A percentile compares a stretch with the other conserved stretches of the same genome.
Conservation (phyloP, 2,888 invertebrate genomes). For the Trachelus tabidus region DNA sequence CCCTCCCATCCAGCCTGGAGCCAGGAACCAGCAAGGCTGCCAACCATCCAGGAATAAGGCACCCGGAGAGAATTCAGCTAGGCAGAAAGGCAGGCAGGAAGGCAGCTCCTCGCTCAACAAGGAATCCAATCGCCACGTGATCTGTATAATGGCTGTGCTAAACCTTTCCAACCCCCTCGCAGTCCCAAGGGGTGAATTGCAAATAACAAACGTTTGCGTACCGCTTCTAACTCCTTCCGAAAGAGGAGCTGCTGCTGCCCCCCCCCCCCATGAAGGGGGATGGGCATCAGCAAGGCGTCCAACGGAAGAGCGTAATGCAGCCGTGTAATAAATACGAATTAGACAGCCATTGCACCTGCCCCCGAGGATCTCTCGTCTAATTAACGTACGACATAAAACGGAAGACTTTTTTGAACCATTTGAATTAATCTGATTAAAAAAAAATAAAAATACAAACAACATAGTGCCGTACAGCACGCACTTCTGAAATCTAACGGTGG, state of each 20-base stretch:
- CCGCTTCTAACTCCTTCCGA: constrained; percentile 40
- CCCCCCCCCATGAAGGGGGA: background rate
- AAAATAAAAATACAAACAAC: background rate
- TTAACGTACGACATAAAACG: constrained; percentile 29
- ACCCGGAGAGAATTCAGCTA: constrained; percentile 12
- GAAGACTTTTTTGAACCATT: constrained; percentile 26
- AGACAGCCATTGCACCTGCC: constrained; percentile 10
- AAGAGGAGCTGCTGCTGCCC: background rate
- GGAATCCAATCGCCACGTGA: constrained; percentile 64
- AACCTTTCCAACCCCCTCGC: constrained; percentile 50
- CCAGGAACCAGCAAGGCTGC: constrained; percentile 18
- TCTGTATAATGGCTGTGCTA: constrained; percentile 61
- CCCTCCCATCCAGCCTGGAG: constrained; percentile 37
- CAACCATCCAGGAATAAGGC: constrained; percentile 31
- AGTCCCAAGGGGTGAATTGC: constrained; percentile 58
- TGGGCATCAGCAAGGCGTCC: background rate
- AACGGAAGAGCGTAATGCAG: background rate
- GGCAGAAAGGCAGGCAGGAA: constrained; percentile 31
- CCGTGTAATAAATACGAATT: constrained; percentile 28
- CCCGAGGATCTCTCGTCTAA: constrained; percentile 34
- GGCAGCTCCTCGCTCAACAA: constrained; percentile 41
- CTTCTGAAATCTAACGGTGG: background rate
- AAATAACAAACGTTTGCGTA: constrained; percentile 58
- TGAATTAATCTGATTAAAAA: background rate
- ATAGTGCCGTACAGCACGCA: background rate